Conservation (phyloP, 2,113 vertebrate species). For the Sapayoa aenigma region DNA sequence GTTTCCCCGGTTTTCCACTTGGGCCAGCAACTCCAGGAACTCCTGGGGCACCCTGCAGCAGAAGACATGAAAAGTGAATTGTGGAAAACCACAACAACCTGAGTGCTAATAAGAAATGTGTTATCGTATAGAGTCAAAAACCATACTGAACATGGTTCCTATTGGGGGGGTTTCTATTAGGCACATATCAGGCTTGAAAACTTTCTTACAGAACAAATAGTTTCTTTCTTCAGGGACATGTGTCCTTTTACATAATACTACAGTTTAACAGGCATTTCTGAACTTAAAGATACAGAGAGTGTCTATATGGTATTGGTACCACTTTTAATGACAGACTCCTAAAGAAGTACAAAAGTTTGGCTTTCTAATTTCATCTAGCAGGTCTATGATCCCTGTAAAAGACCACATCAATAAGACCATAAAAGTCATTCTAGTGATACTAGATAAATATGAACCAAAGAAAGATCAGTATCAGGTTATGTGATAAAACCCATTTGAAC, state of each 20-base stretch:
- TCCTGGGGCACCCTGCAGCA: conserved; percentile 86
- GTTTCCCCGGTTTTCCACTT: conserved; percentile 87
- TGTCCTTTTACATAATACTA: background rate
- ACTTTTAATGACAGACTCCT: background rate
- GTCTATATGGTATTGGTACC: background rate
- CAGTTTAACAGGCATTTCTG: background rate
- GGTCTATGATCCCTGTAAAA: background rate
- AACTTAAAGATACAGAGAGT: background rate
- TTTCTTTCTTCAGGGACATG: background rate
- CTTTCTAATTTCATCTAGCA: background rate
- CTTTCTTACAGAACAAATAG: background rate
- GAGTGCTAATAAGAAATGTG: background rate
- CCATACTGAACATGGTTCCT: background rate
- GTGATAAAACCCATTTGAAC: background rate
- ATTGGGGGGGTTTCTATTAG: background rate
- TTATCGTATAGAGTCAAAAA: background rate
- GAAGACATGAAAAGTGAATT: conserved; percentile 5
- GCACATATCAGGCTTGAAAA: background rate
- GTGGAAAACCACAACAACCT: background rate
- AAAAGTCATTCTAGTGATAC: background rate
- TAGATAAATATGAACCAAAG: background rate
- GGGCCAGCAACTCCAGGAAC: conserved; percentile 85
- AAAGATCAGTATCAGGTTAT: background rate
- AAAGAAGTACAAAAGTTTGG: background rate
- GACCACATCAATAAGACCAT: background rate